Base-by-base conservation (phyloP, 2,113 vertebrate species). In the Colius striatus region DNA sequence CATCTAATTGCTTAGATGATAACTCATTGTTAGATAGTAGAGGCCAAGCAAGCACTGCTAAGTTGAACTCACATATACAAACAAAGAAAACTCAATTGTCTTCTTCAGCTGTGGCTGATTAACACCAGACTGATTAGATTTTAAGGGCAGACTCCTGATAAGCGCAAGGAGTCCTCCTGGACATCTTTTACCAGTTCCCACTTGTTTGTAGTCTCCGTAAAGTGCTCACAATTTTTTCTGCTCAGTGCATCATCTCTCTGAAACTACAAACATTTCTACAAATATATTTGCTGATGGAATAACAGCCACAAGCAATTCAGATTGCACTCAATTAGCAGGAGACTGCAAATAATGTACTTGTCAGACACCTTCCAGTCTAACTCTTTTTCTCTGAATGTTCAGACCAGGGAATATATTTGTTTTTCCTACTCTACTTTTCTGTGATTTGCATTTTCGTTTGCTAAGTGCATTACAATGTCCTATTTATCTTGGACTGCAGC, bases 391-490 rank as follows among this genome's bases (percentile, higher is more conserved):
- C 68, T 79, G 62, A 78, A 51, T 43, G 61, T 68, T 94, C 68
- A 93, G 57, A 45, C 53, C 54, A 90, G 70, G 36, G 61, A 95
- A 89, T 89, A 62, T 50, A 65, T 68, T 89, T 91, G 38, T 54
- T 73, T 91, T 86, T 47, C 26, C 61, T 78, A 8, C 36, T 76
- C 76, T 81, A 75, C 61, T 81, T 89, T 78, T 75, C 65, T 73
- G 50, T 84, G 32, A 96, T 94, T 94, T 94, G 76, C 94, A 94
- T 97, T 95, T 95, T 92, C 82, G 94, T 95, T 97, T 92, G 54
- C 86, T 78, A 66, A 90, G 58, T 89, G 50, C 84, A 63, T 90
- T 81, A 75, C 23, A 66, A 34, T 70, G 50, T 81, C 66, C 88
- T 93, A 65, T 95, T 96, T 95, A 96, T 96, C 79, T 90, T 92